phyloP scores from a whole-genome alignment of 2,888 invertebrate species.

The Acheta domesticus region DNA sequence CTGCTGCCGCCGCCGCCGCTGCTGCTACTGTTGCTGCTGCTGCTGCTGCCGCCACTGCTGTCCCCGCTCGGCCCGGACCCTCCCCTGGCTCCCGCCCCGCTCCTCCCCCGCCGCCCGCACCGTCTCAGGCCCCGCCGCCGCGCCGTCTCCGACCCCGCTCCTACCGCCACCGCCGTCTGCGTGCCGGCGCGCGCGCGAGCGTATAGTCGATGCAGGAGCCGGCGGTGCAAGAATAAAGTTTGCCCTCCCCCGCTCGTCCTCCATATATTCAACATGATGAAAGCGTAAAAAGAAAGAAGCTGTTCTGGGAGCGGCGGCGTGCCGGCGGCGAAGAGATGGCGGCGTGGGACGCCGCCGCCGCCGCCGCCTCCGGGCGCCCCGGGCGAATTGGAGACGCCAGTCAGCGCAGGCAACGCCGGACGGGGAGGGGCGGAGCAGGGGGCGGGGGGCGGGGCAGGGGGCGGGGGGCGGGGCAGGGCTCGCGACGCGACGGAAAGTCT shows the following conservation, averaged over 20 bases:
- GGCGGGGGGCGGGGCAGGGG: background rate
- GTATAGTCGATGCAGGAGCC: too few species aligned
- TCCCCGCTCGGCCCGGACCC: background rate
- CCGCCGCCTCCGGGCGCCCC: background rate
- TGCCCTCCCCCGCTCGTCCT: background rate
- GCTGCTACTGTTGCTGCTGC: too few species aligned
- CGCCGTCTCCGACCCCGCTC: background rate
- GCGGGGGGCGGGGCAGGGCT: too few species aligned
- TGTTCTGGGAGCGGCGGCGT: background rate
- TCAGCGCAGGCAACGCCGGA: background rate
- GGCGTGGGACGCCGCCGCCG: background rate
- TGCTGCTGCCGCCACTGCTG: background rate
- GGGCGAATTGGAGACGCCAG: background rate
- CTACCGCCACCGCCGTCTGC: too few species aligned
- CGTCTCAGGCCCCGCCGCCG: background rate
- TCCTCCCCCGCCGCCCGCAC: background rate
- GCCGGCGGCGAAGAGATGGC: too few species aligned
- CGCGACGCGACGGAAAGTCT: too few species aligned
- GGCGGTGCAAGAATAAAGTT: too few species aligned
- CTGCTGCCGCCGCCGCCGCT: background rate
- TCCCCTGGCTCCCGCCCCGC: background rate
- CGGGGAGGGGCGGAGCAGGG: background rate
- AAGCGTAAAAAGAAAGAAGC: background rate
- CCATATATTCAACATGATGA: conserved; percentile 18
- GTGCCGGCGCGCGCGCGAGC: too few species aligned